phyloP scores from a whole-genome alignment of 92 coral and sea anemone genomes.

The Blastomussa wellsi region DNA sequence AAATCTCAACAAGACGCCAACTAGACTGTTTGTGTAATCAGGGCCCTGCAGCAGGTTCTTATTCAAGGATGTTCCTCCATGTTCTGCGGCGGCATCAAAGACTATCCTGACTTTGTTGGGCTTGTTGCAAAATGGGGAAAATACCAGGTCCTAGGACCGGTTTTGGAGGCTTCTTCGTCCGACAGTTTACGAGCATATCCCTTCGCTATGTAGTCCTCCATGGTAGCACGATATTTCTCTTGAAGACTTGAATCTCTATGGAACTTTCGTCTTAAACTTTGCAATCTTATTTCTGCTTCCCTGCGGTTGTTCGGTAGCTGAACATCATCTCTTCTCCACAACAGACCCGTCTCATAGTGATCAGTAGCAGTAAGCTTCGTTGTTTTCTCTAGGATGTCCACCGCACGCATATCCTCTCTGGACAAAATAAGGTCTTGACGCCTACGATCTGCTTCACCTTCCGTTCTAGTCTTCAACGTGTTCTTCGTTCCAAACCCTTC shows the following conservation, averaged over 20 bases:
- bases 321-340: conserved; percentile 38
- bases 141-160: conserved; percentile 13
- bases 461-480: background rate
- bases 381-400: too few relatives aligned
- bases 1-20: too few relatives aligned
- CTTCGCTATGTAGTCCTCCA: conserved; percentile 25
- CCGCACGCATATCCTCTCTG: too few relatives aligned
- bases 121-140: conserved; percentile 25
- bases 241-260: conserved; percentile 5
- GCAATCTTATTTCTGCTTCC: conserved; percentile 42
- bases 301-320: conserved; percentile 45
- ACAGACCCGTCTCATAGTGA: conserved; percentile 46
- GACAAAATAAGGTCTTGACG: too few relatives aligned
- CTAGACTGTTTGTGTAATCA: too few relatives aligned
- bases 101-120: conserved; percentile 14
- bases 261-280: conserved; percentile 36
- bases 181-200: conserved; percentile 29
- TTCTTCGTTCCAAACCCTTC: conserved; percentile 55
- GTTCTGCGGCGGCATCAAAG: too few relatives aligned
- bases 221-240: conserved; percentile 15
- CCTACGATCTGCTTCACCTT: background rate
- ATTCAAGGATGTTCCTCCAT: too few relatives aligned
- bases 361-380: conserved; percentile 45
- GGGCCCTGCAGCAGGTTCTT: too few relatives aligned
- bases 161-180: conserved; percentile 4